Conservation (phyloP, 2,888 invertebrate species). For the Gortyna flavago region DNA sequence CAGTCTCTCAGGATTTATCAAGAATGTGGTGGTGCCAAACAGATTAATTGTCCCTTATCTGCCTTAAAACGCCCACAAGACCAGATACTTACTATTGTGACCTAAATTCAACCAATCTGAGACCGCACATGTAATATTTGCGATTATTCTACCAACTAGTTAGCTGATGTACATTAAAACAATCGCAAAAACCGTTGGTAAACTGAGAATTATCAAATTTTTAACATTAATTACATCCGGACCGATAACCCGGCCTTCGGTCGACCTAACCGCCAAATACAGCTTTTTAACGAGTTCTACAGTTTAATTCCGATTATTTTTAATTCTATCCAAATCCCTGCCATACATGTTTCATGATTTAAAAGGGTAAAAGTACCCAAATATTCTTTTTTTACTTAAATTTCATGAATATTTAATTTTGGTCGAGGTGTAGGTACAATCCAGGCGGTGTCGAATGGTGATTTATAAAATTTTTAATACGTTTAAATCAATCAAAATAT, state of each 20-base stretch:
- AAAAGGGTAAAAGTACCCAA: constrained; percentile 19
- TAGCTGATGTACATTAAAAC: constrained; percentile 23
- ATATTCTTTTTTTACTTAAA: constrained; percentile 23
- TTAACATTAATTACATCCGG: constrained; percentile 62
- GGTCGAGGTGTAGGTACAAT: background rate
- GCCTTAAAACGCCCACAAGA: constrained; percentile 3
- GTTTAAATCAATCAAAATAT: background rate
- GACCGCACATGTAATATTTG: constrained; percentile 4
- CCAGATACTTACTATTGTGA: background rate
- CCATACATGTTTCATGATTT: constrained; percentile 38
- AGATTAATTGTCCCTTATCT: background rate
- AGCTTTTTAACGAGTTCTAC: constrained; percentile 31
- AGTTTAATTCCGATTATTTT: constrained; percentile 33
- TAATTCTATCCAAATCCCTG: constrained; percentile 17
- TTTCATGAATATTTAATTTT: constrained; percentile 19
- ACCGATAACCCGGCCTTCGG: constrained; percentile 63
- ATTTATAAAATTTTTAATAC: background rate
- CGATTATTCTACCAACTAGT: constrained; percentile 7
- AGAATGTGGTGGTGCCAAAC: background rate
- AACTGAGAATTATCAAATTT: constrained; percentile 59
- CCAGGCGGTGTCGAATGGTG: background rate
- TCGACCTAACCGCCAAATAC: constrained; percentile 26
- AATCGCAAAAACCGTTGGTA: constrained; percentile 48
- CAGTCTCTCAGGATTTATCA: constrained; percentile 5
- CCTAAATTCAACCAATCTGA: constrained; percentile 9